Conservation (phyloP, 2,888 invertebrate genomes). For the Diaperis boleti region DNA sequence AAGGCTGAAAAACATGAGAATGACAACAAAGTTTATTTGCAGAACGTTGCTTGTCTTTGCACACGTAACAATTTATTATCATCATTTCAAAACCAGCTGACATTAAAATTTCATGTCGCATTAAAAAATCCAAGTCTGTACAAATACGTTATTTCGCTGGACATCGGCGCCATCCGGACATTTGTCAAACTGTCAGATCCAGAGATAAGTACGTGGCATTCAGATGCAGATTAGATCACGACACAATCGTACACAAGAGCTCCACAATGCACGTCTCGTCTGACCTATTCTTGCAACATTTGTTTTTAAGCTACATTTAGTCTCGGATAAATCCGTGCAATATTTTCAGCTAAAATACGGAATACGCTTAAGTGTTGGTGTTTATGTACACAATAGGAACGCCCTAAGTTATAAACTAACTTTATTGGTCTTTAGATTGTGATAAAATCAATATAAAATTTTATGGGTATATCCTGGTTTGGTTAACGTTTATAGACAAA, state of each 20-base stretch:
- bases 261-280: slow-evolving; percentile 13
- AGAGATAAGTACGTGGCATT: slow-evolving; percentile 40
- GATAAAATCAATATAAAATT: too few relatives aligned
- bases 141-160: slow-evolving; percentile 8
- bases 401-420: too few relatives aligned
- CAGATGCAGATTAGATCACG: slow-evolving; percentile 47
- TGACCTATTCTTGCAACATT: neutral
- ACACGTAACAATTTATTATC: neutral
- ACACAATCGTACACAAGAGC: slow-evolving; percentile 43
- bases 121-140: slow-evolving; percentile 9
- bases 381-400: too few relatives aligned
- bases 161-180: slow-evolving; percentile 21
- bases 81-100: slow-evolving; percentile 6
- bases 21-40: too few relatives aligned
- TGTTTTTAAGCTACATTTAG: neutral
- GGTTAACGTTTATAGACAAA: too few relatives aligned
- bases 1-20: too few relatives aligned
- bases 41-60: too few relatives aligned
- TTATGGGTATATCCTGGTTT: too few relatives aligned
- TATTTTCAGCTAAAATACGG: neutral
- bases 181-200: slow-evolving; percentile 40
- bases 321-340: neutral
- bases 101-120: slow-evolving; percentile 24
- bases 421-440: too few relatives aligned
- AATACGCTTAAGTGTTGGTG: too few relatives aligned